Conservation (phyloP, 2,113 vertebrate genomes). For the Lanius collurio region DNA sequence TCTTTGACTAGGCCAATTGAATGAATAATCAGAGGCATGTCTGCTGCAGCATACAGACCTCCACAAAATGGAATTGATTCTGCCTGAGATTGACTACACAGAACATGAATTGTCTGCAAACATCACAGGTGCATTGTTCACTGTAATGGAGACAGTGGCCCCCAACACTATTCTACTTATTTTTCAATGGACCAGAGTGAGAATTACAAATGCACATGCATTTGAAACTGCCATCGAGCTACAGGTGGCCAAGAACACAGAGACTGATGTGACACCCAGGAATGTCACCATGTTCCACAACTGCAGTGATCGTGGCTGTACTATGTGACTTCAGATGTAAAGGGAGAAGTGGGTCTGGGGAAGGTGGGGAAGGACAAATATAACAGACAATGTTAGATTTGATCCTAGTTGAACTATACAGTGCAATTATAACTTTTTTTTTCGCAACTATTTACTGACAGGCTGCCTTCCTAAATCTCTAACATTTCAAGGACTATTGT, state of each 20-base stretch:
- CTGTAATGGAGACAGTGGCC: neutral
- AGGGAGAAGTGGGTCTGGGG: neutral
- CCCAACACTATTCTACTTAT: neutral
- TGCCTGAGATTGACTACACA: neutral
- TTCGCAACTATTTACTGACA: neutral
- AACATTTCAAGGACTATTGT: neutral
- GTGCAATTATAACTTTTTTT: neutral
- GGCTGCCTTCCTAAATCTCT: neutral
- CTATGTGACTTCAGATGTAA: neutral
- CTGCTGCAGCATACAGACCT: neutral
- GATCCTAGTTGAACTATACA: neutral
- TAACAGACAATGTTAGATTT: neutral
- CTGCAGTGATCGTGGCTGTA: neutral
- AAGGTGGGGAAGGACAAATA: neutral
- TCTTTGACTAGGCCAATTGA: neutral
- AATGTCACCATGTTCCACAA: neutral
- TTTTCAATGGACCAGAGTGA: neutral
- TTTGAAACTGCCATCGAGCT: neutral
- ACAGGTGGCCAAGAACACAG: neutral
- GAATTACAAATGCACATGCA: neutral
- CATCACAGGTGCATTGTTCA: neutral
- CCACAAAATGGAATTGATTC: neutral
- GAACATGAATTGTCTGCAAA: neutral
- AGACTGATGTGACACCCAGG: neutral
- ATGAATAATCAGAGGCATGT: neutral